Evolutionary conservation across 2,888 invertebrate genomes (phyloP), one percentile per base, ranked within the genome.

Genomic region (Lepidochrysops patricia): DNA sequence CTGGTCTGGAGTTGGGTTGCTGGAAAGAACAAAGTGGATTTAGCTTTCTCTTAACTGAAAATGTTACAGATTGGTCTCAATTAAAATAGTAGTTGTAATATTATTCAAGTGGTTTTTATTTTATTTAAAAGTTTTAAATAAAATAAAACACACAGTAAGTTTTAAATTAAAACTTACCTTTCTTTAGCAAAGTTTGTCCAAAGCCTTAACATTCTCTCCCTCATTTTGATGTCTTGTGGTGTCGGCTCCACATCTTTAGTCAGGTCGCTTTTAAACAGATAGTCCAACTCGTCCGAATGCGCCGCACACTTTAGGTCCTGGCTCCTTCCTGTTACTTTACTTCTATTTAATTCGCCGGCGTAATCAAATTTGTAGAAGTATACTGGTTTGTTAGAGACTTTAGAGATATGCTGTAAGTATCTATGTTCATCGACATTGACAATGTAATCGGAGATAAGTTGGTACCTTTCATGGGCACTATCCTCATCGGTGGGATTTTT

Each of bases 101-200:
- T n/a, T n/a, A n/a, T n/a, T n/a, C n/a, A n/a, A n/a, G n/a, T n/a
- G n/a, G n/a, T n/a, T n/a, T n/a, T n/a, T n/a, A n/a, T n/a, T n/a
- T n/a, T n/a, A n/a, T n/a, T n/a, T n/a, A n/a, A n/a, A n/a, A n/a
- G n/a, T n/a, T n/a, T n/a, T n/a, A n/a, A n/a, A n/a, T n/a, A n/a
- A n/a, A n/a, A n/a, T n/a, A n/a, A n/a, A n/a, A n/a, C n/a, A n/a
- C n/a, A n/a, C n/a, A n/a, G n/a, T n/a, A n/a, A n/a, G 3, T 43
- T 12, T 12, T 37, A 3, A 9, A 29, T 29, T 29, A 9, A 35
- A 32, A 73, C 87, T 83, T 65, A 90, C 89, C 89, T 87, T 65
- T 75, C 70, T 71, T 89, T 89, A 23, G 88, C 86, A 58, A 89
- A 90, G 71, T 89, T 89, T 4, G 88, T 87, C 86, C 89, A 88